Conservation (phyloP, 2,797 vertebrate species). For the Anabacerthia variegaticeps region DNA sequence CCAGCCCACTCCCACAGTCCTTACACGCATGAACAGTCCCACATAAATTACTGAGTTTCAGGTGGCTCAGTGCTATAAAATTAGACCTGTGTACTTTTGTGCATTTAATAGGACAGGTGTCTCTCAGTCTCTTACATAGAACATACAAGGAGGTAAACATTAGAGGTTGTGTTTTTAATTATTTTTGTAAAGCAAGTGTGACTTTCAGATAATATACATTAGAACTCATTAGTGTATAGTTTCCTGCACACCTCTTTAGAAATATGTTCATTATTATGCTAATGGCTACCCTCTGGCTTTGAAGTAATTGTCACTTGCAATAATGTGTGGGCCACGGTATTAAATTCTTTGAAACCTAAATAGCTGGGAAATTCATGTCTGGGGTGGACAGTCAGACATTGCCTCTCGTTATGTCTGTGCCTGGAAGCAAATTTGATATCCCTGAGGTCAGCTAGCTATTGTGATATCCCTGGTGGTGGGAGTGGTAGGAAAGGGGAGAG, state of each 20-base stretch:
- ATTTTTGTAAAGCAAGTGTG: background rate
- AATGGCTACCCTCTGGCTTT: conserved; percentile 33
- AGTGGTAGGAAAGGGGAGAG: background rate
- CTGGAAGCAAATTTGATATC: conserved; percentile 3
- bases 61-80: background rate
- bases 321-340: background rate
- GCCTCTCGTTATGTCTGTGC: background rate
- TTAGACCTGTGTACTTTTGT: background rate
- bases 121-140: background rate
- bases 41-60: accelerated
- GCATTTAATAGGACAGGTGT: background rate
- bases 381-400: background rate
- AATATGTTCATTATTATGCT: conserved; percentile 43
- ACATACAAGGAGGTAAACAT: background rate
- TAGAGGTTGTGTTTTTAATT: background rate
- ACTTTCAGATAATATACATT: background rate
- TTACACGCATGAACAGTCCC: accelerated
- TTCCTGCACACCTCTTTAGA: background rate
- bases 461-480: background rate
- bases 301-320: conserved; percentile 15
- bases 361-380: background rate
- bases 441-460: background rate
- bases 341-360: background rate
- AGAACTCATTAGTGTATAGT: background rate
- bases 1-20: background rate